These are phyloP conservation scores for Erethizon dorsatum DNA, from an alignment of 2,797 vertebrate species.

Conservation along the genomic window DNA sequence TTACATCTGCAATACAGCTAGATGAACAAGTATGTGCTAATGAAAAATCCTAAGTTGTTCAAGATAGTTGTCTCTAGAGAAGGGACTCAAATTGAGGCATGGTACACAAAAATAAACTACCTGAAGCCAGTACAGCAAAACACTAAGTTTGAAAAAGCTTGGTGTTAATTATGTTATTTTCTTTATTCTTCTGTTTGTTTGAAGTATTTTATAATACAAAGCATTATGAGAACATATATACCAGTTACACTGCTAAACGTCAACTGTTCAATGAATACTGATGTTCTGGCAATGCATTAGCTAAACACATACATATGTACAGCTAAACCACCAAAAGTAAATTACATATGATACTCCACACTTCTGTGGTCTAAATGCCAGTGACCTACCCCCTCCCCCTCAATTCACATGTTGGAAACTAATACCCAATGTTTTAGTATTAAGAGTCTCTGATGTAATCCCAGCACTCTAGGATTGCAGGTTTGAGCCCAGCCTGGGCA, in stretches of 20 bases:
- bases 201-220: background rate
- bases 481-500: background rate
- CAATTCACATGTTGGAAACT: background rate
- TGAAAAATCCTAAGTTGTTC: conserved; percentile 3
- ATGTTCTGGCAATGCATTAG: background rate
- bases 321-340: background rate
- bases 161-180: background rate
- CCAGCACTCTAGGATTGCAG: background rate
- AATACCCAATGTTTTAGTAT: background rate
- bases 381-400: background rate
- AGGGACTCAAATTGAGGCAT: background rate
- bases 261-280: background rate
- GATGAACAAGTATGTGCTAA: background rate
- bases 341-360: background rate
- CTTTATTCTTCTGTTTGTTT: background rate
- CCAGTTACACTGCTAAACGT: background rate
- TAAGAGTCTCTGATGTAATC: background rate
- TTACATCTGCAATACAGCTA: background rate
- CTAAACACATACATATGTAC: background rate
- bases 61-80: conserved; percentile 5
- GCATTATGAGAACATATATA: background rate
- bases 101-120: background rate
- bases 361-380: background rate
- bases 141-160: conserved; percentile 30
- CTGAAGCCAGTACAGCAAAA: background rate